phyloP scores from a whole-genome alignment of 2,888 invertebrate species.

The Polyploca ridens region DNA sequence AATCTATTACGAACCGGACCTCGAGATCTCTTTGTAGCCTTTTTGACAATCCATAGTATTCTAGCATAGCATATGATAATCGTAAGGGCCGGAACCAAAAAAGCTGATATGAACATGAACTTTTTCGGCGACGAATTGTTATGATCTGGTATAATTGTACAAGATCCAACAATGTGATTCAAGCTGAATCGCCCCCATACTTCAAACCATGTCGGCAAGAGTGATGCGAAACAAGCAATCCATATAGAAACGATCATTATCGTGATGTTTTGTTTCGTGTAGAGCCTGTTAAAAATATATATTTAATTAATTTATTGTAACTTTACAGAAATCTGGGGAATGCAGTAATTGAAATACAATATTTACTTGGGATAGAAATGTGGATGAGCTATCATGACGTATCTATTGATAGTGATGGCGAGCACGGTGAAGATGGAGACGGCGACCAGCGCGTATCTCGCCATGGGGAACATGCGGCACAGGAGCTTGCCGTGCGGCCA shows the following conservation, averaged over 20 bases:
- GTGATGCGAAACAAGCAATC: constrained; percentile 87
- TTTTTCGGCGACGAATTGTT: constrained; percentile 89
- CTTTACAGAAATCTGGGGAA: neutral
- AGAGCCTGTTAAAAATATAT: constrained; percentile 82
- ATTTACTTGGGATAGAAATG: constrained; percentile 90
- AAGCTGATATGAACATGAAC: constrained; percentile 92
- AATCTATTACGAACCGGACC: constrained; percentile 47
- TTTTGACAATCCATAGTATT: constrained; percentile 91
- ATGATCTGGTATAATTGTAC: constrained; percentile 89
- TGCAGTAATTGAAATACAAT: constrained; percentile 8
- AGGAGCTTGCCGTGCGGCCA: constrained; percentile 89
- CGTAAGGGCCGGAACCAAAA: constrained; percentile 92
- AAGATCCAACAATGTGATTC: constrained; percentile 89
- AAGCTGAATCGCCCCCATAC: constrained; percentile 92
- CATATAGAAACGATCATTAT: constrained; percentile 90
- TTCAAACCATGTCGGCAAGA: constrained; percentile 90
- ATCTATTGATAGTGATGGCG: constrained; percentile 92
- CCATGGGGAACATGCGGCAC: constrained; percentile 90
- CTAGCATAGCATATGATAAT: constrained; percentile 93
- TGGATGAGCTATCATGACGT: constrained; percentile 92
- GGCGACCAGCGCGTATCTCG: constrained; percentile 90
- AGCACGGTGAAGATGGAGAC: constrained; percentile 91
- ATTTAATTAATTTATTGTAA: neutral
- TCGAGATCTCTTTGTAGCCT: constrained; percentile 86
- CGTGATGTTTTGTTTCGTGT: constrained; percentile 86